Conservation (phyloP, 2,888 invertebrate genomes). For the Cephus spinipes region DNA sequence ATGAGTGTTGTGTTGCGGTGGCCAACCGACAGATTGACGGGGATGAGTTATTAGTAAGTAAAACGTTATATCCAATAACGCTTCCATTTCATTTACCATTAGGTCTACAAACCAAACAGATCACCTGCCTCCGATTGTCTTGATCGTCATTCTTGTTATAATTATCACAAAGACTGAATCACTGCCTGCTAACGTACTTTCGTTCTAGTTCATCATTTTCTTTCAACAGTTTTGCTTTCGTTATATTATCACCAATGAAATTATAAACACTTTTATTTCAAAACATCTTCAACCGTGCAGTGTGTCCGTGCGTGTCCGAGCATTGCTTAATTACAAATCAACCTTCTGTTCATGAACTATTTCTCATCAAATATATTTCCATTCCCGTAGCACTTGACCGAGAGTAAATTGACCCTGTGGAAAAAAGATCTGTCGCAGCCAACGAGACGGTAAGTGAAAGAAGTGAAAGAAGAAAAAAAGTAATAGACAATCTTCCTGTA, state of each 20-base stretch:
- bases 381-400: conserved; percentile 60
- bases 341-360: too few species aligned
- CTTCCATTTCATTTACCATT: not conserved
- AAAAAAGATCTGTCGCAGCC: conserved; percentile 59
- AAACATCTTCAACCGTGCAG: not conserved
- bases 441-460: conserved; percentile 56
- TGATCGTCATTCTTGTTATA: not conserved
- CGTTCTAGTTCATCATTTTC: not conserved
- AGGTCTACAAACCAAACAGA: not conserved
- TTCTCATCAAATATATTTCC: not conserved
- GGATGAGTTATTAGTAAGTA: conserved; percentile 59
- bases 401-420: conserved; percentile 63
- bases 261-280: not conserved
- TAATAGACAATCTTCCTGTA: too few species aligned
- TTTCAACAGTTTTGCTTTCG: not conserved
- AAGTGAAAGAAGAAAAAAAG: not conserved
- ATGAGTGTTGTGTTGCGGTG: conserved; percentile 56
- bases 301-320: not conserved
- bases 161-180: not conserved
- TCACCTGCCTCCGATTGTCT: conserved; percentile 19
- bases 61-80: not conserved
- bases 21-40: conserved; percentile 60
- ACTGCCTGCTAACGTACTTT: not conserved
- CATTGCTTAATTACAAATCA: not conserved
- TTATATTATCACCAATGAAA: not conserved